Evolutionary conservation across 2,113 vertebrate genomes (phyloP).

Genomic region (Ariopsis seemanni): DNA sequence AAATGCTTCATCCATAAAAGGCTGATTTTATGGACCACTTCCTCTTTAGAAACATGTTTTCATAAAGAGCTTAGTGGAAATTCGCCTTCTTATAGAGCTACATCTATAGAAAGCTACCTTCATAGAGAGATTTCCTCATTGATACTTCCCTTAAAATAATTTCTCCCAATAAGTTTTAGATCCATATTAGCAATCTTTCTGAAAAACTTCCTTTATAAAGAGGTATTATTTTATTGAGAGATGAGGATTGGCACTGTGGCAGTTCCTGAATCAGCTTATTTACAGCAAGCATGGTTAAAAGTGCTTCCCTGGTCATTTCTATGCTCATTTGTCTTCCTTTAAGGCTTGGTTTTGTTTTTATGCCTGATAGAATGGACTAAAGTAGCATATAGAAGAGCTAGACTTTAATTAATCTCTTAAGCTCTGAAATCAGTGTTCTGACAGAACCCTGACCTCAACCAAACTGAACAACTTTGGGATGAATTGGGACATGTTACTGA

Average conservation of each 20-base stretch:
- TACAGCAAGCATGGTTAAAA: not conserved
- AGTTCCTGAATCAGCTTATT: not conserved
- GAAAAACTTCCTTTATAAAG: not conserved
- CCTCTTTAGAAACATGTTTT: not conserved
- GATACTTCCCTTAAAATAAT: not conserved
- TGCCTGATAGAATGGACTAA: not conserved
- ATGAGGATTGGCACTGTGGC: not conserved
- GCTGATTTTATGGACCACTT: not conserved
- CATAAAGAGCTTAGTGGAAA: not conserved
- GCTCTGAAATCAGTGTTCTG: not conserved
- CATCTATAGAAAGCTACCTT: not conserved
- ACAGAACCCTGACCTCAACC: not conserved
- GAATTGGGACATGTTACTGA: too few relatives aligned
- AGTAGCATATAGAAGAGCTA: not conserved
- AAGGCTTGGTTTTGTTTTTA: not conserved
- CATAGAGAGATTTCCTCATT: not conserved
- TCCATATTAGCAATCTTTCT: not conserved
- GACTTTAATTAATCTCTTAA: not conserved
- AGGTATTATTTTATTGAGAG: not conserved
- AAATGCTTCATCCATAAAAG: not conserved
- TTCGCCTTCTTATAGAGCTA: not conserved
- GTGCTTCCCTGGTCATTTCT: not conserved
- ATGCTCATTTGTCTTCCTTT: not conserved
- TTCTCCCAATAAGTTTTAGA: not conserved
- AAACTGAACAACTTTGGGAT: not conserved